phyloP scores from a whole-genome alignment of 2,888 invertebrate species.

The Liodrosophila aerea region DNA sequence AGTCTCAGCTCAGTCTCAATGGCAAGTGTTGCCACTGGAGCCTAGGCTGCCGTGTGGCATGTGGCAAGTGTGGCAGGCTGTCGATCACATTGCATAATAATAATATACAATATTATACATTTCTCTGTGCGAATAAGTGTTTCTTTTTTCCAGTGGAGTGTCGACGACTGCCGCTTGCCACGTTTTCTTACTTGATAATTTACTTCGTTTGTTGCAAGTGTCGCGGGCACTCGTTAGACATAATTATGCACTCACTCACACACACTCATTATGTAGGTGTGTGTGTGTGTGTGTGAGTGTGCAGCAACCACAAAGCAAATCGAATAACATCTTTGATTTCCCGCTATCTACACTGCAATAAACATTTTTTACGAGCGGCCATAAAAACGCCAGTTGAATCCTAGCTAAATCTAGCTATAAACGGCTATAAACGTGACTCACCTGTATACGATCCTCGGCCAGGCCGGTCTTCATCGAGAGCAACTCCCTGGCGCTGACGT shows the following conservation, averaged over 20 bases:
- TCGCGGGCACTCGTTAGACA: slow-evolving; percentile 66
- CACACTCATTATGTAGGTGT: neutral
- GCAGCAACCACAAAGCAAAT: slow-evolving; percentile 8
- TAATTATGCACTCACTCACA: slow-evolving; percentile 52
- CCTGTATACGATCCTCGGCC: slow-evolving; percentile 97
- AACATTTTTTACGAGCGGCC: slow-evolving; percentile 46
- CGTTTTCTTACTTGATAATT: slow-evolving; percentile 68
- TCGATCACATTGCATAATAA: slow-evolving; percentile 41
- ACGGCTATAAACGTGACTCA: slow-evolving; percentile 82
- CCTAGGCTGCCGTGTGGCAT: neutral
- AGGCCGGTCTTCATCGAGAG: slow-evolving; percentile 95
- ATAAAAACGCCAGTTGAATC: slow-evolving; percentile 41
- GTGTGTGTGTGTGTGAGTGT: too few relatives aligned
- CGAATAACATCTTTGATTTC: slow-evolving; percentile 36
- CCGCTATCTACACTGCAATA: neutral
- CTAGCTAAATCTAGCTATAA: too few relatives aligned
- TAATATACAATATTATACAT: slow-evolving; percentile 33
- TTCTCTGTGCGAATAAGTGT: neutral
- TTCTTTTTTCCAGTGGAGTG: slow-evolving; percentile 41
- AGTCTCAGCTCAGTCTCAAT: too few relatives aligned
- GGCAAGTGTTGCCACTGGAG: slow-evolving; percentile 4
- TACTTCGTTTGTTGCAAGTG: slow-evolving; percentile 30
- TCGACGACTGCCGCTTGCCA: slow-evolving; percentile 56
- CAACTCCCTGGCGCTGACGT: slow-evolving; percentile 98
- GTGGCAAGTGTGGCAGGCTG: slow-evolving; percentile 12